Conservation (phyloP, 1,140 invertebrate genomes). For the Ditylenchus dipsaci region DNA sequence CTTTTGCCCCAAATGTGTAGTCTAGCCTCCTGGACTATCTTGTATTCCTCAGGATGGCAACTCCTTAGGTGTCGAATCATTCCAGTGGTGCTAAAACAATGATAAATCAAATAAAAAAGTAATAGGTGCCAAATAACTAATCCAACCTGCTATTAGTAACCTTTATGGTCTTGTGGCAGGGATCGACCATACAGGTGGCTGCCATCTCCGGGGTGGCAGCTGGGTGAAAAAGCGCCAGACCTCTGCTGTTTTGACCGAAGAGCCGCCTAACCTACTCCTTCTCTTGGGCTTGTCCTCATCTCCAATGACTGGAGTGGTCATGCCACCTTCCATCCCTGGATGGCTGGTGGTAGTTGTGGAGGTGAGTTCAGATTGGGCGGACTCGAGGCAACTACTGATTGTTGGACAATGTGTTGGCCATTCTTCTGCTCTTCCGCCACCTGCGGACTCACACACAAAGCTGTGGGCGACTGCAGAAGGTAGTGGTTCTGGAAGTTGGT, state of each 20-base stretch:
- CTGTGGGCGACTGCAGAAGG: too few relatives aligned
- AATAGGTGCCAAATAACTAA: too few relatives aligned
- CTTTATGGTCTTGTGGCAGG: conserved; percentile 36
- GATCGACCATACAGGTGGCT: conserved; percentile 20
- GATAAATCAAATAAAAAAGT: too few relatives aligned
- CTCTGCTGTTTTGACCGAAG: conserved; percentile 37
- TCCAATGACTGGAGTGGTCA: background rate
- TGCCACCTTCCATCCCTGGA: too few relatives aligned
- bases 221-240: conserved; percentile 37
- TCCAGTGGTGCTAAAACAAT: conserved; percentile 34
- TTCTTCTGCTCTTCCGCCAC: too few relatives aligned
- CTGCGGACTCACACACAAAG: too few relatives aligned
- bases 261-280: conserved; percentile 25
- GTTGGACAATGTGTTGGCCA: too few relatives aligned
- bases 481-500: too few relatives aligned
- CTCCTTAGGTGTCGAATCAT: conserved; percentile 40
- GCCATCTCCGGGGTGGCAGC: conserved; percentile 32
- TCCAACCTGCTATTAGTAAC: conserved; percentile 41
- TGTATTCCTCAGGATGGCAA: conserved; percentile 26
- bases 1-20: conserved; percentile 6
- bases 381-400: too few relatives aligned
- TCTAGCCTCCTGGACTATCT: conserved; percentile 31
- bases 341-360: too few relatives aligned
- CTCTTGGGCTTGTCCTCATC: conserved; percentile 22
- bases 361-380: too few relatives aligned